Evolutionary conservation across 1,140 invertebrate species (phyloP), one percentile per base, ranked within the genome.

Genomic region (Neodiprion fabricii): DNA sequence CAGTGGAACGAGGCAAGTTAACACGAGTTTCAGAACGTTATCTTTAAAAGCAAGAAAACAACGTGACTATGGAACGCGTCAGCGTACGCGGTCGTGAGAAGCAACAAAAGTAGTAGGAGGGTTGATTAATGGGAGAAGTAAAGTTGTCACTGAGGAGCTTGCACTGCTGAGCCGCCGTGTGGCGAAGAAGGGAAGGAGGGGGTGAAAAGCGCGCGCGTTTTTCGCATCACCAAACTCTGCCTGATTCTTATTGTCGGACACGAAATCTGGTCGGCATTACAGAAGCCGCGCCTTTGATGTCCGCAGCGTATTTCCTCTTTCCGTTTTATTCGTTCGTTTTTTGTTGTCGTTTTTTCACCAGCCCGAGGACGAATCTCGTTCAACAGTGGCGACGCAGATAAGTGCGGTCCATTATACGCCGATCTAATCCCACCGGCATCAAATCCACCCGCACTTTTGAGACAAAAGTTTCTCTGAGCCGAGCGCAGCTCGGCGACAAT

Each of bases 91-190:
- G 21, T 12, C 11, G 68, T 7, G 47, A 9, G n/a, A 79, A 72
- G 74, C 80, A 80, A 84, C 84, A 84, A 82, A 83, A 83, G 81
- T 78, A 77, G 74, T 61, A 17, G 75, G 78, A 82, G 79, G 80
- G 74, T 86, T 86, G 85, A 86, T 86, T 85, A 84, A 86, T 86
- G 84, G 79, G 81, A 80, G 78, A 79, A 82, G 83, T 83, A 83
- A 83, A 82, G 82, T 84, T 79, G 82, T 83, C 84, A 82, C 80
- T 77, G 75, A 84, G 80, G 78, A 80, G 80, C 75, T 71, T 74
- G 14, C 69, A 71, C 76, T 28, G 73, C 68, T 75, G 76, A 75
- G 28, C 28, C 28, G 5, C 28, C 28, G 28, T 40, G 28, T 40
- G 28, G 28, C 28, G 28, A 40, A 40, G 28, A 5, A 40, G 5